Evolutionary conservation across 2,888 invertebrate species (phyloP).

Genomic region (Leptinotarsa peninsularis): DNA sequence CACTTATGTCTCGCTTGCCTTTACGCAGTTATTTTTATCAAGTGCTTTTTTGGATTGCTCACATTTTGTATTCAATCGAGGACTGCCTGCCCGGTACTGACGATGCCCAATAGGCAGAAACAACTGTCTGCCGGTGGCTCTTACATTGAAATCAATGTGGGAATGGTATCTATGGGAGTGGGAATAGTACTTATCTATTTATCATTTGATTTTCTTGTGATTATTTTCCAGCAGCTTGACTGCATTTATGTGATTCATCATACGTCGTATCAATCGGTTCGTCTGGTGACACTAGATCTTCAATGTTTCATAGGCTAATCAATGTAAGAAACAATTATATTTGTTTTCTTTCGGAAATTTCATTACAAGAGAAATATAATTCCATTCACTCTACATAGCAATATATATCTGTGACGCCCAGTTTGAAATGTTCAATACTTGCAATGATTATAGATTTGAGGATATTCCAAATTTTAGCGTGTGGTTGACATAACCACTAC

Average conservation of each 20-base stretch:
- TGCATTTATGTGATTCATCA: not conserved
- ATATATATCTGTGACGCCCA: conserved; percentile 25
- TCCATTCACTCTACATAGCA: conserved; percentile 49
- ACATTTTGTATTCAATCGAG: too few relatives aligned
- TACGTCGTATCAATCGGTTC: conserved; percentile 19
- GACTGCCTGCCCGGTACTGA: too few relatives aligned
- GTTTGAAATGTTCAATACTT: conserved; percentile 39
- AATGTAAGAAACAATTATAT: conserved; percentile 19
- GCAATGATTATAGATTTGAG: conserved; percentile 26
- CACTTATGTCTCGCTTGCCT: too few relatives aligned
- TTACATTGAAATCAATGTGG: too few relatives aligned
- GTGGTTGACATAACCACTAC: not conserved
- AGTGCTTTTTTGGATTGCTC: too few relatives aligned
- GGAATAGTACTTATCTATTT: too few relatives aligned
- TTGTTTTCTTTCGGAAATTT: not conserved
- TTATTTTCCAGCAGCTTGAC: not conserved
- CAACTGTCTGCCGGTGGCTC: too few relatives aligned
- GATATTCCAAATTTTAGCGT: not conserved
- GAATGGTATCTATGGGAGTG: too few relatives aligned
- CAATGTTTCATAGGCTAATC: conserved; percentile 18
- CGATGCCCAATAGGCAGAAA: too few relatives aligned
- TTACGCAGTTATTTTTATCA: too few relatives aligned
- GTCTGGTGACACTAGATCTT: conserved; percentile 25
- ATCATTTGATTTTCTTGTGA: not conserved
- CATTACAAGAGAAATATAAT: conserved; percentile 45